Evolutionary conservation across 92 coral and sea anemone species (phyloP).

Genomic region (Zoanthus solanderi): DNA sequence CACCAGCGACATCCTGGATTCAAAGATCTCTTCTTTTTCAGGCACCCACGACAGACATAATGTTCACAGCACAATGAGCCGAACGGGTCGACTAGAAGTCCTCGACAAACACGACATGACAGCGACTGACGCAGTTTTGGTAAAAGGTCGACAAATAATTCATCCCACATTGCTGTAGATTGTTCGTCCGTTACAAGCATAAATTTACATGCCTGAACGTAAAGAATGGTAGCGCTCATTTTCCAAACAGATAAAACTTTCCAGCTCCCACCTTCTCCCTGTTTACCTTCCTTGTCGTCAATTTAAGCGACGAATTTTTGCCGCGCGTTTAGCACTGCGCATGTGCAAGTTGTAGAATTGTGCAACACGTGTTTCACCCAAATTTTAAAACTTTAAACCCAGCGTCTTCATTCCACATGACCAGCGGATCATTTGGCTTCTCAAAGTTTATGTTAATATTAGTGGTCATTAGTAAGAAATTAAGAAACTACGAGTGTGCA

Average conservation of each 20-base stretch:
- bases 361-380: conserved; percentile 17
- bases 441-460: too few species aligned
- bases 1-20: conserved; percentile 99
- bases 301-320: conserved; percentile 35
- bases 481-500: too few species aligned
- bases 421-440: too few species aligned
- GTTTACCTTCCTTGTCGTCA: background rate
- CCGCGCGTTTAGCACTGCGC: conserved; percentile 48
- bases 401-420: too few species aligned
- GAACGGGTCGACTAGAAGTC: conserved; percentile 88
- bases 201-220: conserved; percentile 97
- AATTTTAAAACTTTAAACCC: too few species aligned
- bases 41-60: conserved; percentile 91
- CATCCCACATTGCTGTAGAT: conserved; percentile 75
- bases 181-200: conserved; percentile 81
- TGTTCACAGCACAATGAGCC: conserved; percentile 94
- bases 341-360: conserved; percentile 19
- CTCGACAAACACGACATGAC: conserved; percentile 97
- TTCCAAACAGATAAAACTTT: background rate
- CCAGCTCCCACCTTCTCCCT: background rate
- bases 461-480: too few species aligned
- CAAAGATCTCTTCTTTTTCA: conserved; percentile 89
- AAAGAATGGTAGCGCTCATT: conserved; percentile 94
- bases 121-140: conserved; percentile 93
- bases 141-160: conserved; percentile 71